Conservation (phyloP, 1,140 invertebrate genomes). For the Hesperophylax magnus region DNA sequence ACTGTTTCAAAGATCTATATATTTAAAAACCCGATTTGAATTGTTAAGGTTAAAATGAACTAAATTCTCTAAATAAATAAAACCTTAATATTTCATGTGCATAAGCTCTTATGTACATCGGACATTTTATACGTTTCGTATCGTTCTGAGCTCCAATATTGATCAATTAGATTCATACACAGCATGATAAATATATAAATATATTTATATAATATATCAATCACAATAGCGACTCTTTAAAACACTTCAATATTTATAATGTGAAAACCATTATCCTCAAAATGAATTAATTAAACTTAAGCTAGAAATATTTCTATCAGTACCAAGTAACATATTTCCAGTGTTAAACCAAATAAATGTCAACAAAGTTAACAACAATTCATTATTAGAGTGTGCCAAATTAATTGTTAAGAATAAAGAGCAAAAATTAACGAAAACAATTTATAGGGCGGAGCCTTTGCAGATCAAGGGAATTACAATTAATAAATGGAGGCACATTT, state of each 20-base stretch:
- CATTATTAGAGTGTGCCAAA: not conserved
- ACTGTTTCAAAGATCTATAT: not conserved
- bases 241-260: not conserved
- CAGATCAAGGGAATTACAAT: no score
- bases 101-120: not conserved
- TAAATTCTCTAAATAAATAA: not conserved
- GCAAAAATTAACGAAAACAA: not conserved
- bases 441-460: no score
- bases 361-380: conserved; percentile 7
- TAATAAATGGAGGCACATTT: no score
- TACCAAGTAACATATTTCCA: conserved; percentile 40
- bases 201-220: conserved; percentile 45
- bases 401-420: not conserved
- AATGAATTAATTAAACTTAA: conserved; percentile 38
- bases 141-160: conserved; percentile 44
- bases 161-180: conserved; percentile 47
- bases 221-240: conserved; percentile 49
- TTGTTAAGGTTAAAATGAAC: not conserved
- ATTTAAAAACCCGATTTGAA: not conserved
- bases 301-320: conserved; percentile 41
- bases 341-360: conserved; percentile 28
- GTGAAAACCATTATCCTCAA: conserved; percentile 32
- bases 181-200: conserved; percentile 50
- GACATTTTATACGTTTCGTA: not conserved
- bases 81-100: not conserved